Percentiles rank a stretch among this genome's conserved stretches.
These are phyloP conservation scores for Carcinoscorpius rotundicauda DNA, from an alignment of 1,140 invertebrate species.

Conservation along the genomic window DNA sequence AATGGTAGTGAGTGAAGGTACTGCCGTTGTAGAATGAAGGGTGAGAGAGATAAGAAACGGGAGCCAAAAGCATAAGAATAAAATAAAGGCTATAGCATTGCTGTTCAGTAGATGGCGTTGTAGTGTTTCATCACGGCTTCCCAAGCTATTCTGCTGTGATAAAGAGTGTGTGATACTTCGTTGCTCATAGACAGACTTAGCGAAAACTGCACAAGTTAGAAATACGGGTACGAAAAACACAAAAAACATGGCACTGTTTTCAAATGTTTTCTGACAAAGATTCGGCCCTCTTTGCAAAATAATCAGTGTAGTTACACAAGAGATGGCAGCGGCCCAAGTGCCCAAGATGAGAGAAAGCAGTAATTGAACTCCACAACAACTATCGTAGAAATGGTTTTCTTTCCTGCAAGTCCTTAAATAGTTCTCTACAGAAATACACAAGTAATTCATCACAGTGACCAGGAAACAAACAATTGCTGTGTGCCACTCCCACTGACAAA, in stretches of 20 bases:
- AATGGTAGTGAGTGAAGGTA: conserved; percentile 6
- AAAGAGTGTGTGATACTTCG: no score
- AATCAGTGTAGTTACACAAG: not conserved
- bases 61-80: conserved; percentile 21
- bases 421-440: conserved; percentile 47
- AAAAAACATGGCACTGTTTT: conserved; percentile 16
- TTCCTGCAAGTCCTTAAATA: conserved; percentile 15
- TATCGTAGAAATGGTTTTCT: no score
- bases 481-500: conserved; percentile 54
- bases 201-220: conserved; percentile 12
- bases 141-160: conserved; percentile 4
- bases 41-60: conserved; percentile 12
- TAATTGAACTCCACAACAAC: no score
- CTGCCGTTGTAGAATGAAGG: no score
- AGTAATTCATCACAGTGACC: conserved; percentile 49
- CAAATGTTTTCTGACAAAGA: conserved; percentile 14
- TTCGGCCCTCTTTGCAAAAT: conserved; percentile 13
- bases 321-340: conserved; percentile 11
- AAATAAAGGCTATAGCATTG: conserved; percentile 18
- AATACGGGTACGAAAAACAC: conserved; percentile 13
- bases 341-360: not conserved
- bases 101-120: conserved; percentile 19
- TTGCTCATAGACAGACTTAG: conserved; percentile 7
- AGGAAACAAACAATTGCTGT: conserved; percentile 50
- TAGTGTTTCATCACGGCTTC: conserved; percentile 18